Evolutionary conservation across 1,140 invertebrate species (phyloP).

Genomic region (Plectrocnemia conspersa): DNA sequence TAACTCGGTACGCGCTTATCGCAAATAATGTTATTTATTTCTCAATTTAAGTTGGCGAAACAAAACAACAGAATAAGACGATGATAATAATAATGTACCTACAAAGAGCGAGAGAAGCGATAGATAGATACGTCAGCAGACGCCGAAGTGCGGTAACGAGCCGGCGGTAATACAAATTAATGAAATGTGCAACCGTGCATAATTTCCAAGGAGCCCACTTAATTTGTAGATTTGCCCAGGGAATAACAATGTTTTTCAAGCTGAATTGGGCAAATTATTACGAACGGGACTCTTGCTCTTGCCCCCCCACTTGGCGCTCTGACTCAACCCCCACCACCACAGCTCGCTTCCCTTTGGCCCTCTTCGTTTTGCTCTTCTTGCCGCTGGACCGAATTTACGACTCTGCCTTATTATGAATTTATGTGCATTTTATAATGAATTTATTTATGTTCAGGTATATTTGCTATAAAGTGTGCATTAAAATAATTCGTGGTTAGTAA

Average conservation of each 20-base stretch:
- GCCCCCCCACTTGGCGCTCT: too few species aligned
- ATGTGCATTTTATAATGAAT: too few species aligned
- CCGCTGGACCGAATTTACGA: too few species aligned
- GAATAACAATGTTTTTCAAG: conserved; percentile 21
- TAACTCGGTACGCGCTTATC: not conserved
- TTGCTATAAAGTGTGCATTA: too few species aligned
- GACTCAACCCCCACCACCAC: too few species aligned
- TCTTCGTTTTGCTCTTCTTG: too few species aligned
- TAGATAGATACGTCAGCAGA: conserved; percentile 15
- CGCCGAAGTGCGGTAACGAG: conserved; percentile 19
- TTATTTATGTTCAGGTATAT: too few species aligned
- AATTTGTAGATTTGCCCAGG: conserved; percentile 23
- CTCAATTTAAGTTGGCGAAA: conserved; percentile 6
- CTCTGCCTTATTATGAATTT: too few species aligned
- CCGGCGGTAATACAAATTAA: conserved; percentile 30
- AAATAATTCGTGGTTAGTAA: too few species aligned
- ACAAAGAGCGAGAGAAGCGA: too few species aligned
- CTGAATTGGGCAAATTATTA: conserved; percentile 13
- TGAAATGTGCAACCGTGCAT: conserved; percentile 34
- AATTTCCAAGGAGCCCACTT: conserved; percentile 18
- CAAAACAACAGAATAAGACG: not conserved
- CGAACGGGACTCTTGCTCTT: too few species aligned
- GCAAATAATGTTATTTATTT: conserved; percentile 9
- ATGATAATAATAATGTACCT: not conserved
- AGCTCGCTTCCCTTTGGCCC: too few species aligned